These are phyloP conservation scores for Lagopus leucura DNA, from an alignment of 2,113 vertebrate species.

Conservation along the genomic window DNA sequence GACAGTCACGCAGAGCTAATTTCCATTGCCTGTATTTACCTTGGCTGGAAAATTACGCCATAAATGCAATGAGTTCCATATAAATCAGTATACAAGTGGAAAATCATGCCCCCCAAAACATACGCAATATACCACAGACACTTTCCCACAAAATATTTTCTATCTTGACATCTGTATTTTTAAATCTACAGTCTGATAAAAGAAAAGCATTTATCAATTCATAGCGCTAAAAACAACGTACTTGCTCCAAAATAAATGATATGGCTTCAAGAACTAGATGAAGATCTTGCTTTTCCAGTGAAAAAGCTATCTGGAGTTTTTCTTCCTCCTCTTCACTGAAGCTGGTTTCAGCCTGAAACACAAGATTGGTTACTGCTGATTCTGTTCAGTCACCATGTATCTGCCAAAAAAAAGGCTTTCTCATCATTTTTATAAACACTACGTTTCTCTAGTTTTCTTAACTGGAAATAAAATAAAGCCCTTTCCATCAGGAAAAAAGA, in stretches of 20 bases:
- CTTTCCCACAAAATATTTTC: neutral
- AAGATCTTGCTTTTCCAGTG: constrained; percentile 89
- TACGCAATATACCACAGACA: neutral
- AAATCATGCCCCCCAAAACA: neutral
- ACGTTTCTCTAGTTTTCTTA: neutral
- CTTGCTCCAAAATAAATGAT: constrained; percentile 94
- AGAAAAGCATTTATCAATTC: neutral
- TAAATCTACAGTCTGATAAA: neutral
- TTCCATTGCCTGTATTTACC: neutral
- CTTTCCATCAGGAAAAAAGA: neutral
- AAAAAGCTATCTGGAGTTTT: constrained; percentile 91
- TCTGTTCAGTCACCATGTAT: neutral
- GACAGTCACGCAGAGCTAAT: neutral
- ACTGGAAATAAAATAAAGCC: neutral
- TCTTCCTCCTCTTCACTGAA: constrained; percentile 96
- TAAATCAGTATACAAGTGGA: neutral
- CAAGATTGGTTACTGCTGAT: neutral
- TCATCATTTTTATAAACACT: neutral
- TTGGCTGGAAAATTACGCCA: neutral
- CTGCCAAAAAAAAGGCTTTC: neutral
- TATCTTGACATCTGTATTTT: neutral
- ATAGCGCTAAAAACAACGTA: constrained; percentile 57
- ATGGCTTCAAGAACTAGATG: constrained; percentile 89
- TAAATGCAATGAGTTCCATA: neutral
- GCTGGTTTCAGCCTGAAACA: constrained; percentile 85